Base-by-base conservation (phyloP, 2,888 invertebrate genomes). In the Altica lythri region DNA sequence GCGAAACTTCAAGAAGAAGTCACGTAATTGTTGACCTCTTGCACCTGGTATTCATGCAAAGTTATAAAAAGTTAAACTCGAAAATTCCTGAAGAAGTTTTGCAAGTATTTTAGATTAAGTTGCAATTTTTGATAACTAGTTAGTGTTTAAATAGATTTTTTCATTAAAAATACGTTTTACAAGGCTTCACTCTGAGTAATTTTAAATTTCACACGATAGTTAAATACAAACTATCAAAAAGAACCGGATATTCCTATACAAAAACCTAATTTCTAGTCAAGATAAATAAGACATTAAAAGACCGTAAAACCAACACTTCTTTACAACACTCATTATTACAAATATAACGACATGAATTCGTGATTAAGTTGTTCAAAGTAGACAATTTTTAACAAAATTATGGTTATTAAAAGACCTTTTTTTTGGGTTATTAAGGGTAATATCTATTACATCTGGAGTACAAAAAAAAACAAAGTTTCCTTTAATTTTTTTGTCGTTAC, bases 401-500 rank as follows among this genome's bases (percentile, higher is more conserved):
- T 30, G 30, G 30, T 30, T 10, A 12, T 30, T 30, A 30, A 30
- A 30, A 30, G 9, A 27, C 13, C 13, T 12, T 13, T 30, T 13
- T 13, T 27, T 13, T 13, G 30, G 30, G 12, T 4, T 12, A 30
- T 13, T 27, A 30, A 30, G 30, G 30, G 12, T 4, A 4, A 12
- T 30, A 30, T 30, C 38, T 38, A 1, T 38, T 38, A 38, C 38
- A 38, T 38, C 38, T 38, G 12, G 19, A 10, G 14, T 18, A 14
- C 17, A 38, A 19, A 38, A 38, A 38, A 19, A 14, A 13, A 19
- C 9, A n/a, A 29, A 29, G 29, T 19, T 19, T 38, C 38, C 38
- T 38, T 19, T 19, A 12, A 38, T 38, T 38, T 38, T 38, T 38
- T 19, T 18, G 13, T 38, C 38, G 19, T 38, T 38, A 38, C 9